Conservation (phyloP, 2,797 vertebrate species). For the Bufotes viridis region DNA sequence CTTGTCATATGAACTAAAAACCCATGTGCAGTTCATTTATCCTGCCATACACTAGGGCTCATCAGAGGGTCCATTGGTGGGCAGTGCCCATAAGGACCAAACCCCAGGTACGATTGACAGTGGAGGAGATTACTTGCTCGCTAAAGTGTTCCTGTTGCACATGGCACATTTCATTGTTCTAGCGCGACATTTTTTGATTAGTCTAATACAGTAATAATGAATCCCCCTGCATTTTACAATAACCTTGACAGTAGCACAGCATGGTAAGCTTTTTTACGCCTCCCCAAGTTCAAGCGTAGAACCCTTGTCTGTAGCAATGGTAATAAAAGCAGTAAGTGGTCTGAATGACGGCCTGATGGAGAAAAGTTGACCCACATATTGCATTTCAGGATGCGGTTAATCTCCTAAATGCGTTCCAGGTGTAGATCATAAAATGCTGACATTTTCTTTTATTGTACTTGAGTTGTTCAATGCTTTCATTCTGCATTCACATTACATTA, state of each 20-base stretch:
- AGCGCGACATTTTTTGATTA: too few relatives aligned
- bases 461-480: not conserved
- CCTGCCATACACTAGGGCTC: too few relatives aligned
- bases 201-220: not conserved
- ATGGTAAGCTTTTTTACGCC: not conserved
- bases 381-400: conserved; percentile 41
- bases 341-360: conserved; percentile 9
- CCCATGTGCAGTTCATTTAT: too few relatives aligned
- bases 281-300: not conserved
- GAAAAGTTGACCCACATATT: conserved; percentile 19
- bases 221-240: not conserved
- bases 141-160: too few relatives aligned
- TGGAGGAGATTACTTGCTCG: too few relatives aligned
- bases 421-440: conserved; percentile 7
- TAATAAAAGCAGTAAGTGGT: conserved; percentile 29
- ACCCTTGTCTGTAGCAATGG: conserved; percentile 3
- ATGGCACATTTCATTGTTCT: too few relatives aligned
- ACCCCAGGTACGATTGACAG: too few relatives aligned
- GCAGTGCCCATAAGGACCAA: too few relatives aligned
- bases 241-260: not conserved
- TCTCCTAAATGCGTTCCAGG: conserved; percentile 41
- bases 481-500: not conserved
- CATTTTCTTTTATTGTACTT: not conserved
- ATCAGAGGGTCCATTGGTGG: too few relatives aligned
- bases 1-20: too few relatives aligned